phyloP scores from a whole-genome alignment of 2,888 invertebrate species.

The Troglohyphantes excavatus region DNA sequence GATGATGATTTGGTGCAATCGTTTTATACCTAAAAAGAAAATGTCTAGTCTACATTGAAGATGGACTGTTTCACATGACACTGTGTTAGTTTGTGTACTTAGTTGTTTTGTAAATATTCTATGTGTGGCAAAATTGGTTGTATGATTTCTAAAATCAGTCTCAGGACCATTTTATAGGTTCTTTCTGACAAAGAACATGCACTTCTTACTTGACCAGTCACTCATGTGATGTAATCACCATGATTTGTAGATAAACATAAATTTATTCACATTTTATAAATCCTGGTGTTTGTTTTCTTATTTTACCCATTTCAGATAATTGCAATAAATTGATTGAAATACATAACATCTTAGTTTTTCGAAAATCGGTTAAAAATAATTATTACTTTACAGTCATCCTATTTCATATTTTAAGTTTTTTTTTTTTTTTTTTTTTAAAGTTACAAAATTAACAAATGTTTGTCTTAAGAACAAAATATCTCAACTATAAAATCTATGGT shows the following conservation, averaged over 20 bases:
- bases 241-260: conserved; percentile 77
- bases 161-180: conserved; percentile 78
- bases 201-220: conserved; percentile 75
- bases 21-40: conserved; percentile 74
- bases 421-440: too few relatives aligned
- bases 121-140: conserved; percentile 73
- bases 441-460: too few relatives aligned
- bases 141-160: conserved; percentile 76
- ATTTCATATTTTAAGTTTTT: too few relatives aligned
- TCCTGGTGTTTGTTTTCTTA: conserved; percentile 34
- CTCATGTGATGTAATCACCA: conserved; percentile 75
- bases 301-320: too few relatives aligned
- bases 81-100: conserved; percentile 76
- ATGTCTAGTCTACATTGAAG: conserved; percentile 77
- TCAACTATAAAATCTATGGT: too few relatives aligned
- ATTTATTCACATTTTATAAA: conserved; percentile 64
- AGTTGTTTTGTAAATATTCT: conserved; percentile 77
- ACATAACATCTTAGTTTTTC: too few relatives aligned
- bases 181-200: conserved; percentile 75
- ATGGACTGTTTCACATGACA: conserved; percentile 69
- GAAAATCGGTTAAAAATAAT: too few relatives aligned
- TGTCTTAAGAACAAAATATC: too few relatives aligned
- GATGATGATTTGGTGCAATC: conserved; percentile 65
- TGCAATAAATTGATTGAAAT: too few relatives aligned
- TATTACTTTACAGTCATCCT: too few relatives aligned